Evolutionary conservation across 1,140 invertebrate genomes (phyloP).

Genomic region (Monochamus saltuarius): DNA sequence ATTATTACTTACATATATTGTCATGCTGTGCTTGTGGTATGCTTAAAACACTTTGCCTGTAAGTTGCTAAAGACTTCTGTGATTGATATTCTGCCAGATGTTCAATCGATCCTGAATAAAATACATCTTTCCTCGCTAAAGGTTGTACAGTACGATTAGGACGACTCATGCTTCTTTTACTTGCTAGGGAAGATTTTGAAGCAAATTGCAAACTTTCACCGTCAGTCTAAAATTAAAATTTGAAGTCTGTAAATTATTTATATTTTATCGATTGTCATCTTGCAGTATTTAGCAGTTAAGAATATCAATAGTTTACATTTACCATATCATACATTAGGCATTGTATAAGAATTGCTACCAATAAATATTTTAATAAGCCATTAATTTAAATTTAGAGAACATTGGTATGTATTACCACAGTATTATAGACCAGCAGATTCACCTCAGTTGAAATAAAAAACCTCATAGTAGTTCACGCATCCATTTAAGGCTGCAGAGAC

Average conservation of each 20-base stretch:
- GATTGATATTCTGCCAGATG: conserved; percentile 91
- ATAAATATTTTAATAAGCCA: neutral
- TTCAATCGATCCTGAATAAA: conserved; percentile 93
- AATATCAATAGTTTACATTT: too few species aligned
- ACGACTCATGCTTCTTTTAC: conserved; percentile 53
- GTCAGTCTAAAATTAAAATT: conserved; percentile 38
- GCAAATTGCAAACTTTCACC: conserved; percentile 41
- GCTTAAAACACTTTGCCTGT: conserved; percentile 67
- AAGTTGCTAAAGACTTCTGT: conserved; percentile 85
- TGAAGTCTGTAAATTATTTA: too few species aligned
- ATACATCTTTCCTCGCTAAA: conserved; percentile 94
- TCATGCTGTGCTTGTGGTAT: conserved; percentile 55
- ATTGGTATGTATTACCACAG: too few species aligned
- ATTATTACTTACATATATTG: conserved; percentile 66
- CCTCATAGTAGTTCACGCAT: too few species aligned
- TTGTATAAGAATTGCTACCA: neutral
- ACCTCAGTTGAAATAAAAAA: too few species aligned
- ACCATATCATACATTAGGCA: too few species aligned
- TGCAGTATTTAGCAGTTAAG: too few species aligned
- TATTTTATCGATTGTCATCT: too few species aligned
- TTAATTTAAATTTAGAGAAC: too few species aligned
- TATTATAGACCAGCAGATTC: too few species aligned
- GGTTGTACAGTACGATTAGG: conserved; percentile 76
- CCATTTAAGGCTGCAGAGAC: too few species aligned
- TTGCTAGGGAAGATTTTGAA: conserved; percentile 56